Percentiles rank a stretch among this genome's conserved stretches.
phyloP scores from a whole-genome alignment of 2,888 invertebrate species.

The Cantharis flavilabris region DNA sequence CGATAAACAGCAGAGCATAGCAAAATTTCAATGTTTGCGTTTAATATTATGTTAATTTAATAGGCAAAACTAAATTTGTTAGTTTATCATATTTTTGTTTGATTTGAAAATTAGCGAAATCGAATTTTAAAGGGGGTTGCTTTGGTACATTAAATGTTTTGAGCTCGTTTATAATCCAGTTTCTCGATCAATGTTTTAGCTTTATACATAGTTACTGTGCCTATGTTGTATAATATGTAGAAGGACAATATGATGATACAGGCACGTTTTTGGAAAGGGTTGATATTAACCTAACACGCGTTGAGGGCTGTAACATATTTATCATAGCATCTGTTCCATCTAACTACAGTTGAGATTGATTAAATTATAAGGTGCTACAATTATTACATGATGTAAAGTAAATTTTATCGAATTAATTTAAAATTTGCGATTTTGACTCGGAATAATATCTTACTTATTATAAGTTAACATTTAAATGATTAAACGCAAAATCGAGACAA shows the following conservation, averaged over 20 bases:
- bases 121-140: constrained; percentile 9
- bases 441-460: neutral
- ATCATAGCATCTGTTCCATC: constrained; percentile 30
- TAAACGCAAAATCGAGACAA: neutral
- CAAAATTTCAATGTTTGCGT: neutral
- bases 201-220: constrained; percentile 33
- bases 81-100: neutral
- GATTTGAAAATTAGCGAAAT: neutral
- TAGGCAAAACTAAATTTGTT: neutral
- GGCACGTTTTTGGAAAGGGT: constrained; percentile 31
- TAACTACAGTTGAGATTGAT: constrained; percentile 28
- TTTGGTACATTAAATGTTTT: constrained; percentile 26
- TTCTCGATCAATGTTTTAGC: constrained; percentile 35
- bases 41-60: neutral
- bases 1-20: neutral
- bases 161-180: constrained; percentile 31
- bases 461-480: neutral
- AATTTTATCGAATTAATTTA: neutral
- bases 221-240: constrained; percentile 19
- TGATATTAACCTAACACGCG: constrained; percentile 31
- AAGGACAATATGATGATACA: constrained; percentile 28
- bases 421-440: neutral
- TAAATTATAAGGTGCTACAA: constrained; percentile 25
- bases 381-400: constrained; percentile 3
- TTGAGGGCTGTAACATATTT: constrained; percentile 29